A percentile compares a stretch with the other conserved stretches of the same genome.
These are phyloP conservation scores for Macrosoma leucophasiata DNA, from an alignment of 2,888 invertebrate genomes.

Conservation along the genomic window DNA sequence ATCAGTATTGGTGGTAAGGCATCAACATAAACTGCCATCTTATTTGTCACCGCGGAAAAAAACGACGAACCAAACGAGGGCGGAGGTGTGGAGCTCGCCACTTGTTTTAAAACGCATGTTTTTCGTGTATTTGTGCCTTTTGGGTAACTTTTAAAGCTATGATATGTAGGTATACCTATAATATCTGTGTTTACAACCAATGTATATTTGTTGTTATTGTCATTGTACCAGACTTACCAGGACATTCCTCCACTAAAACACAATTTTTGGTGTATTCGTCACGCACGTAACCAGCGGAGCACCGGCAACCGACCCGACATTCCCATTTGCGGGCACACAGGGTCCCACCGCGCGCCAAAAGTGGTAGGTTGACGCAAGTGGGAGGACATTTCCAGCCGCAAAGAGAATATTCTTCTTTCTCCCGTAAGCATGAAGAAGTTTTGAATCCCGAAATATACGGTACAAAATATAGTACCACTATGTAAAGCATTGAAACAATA, in stretches of 20 bases:
- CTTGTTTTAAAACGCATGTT: no score
- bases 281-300: slow-evolving; percentile 49
- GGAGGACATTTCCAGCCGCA: slow-evolving; percentile 61
- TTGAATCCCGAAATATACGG: slow-evolving; percentile 29
- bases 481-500: no score
- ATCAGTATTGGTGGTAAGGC: no score
- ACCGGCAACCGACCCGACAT: slow-evolving; percentile 56
- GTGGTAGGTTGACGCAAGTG: slow-evolving; percentile 54
- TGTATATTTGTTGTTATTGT: no score
- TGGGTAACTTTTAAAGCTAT: no score
- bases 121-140: no score
- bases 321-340: slow-evolving; percentile 52
- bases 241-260: slow-evolving; percentile 48
- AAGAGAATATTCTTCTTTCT: slow-evolving; percentile 53
- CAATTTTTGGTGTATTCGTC: slow-evolving; percentile 57
- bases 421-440: slow-evolving; percentile 44
- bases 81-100: no score
- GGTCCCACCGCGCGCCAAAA: slow-evolving; percentile 28
- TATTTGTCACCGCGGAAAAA: no score
- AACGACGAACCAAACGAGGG: no score
- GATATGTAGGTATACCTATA: no score
- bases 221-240: slow-evolving; percentile 37
- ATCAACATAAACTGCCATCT: no score
- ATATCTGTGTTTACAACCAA: no score
- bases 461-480: slow-evolving; percentile 7